Base-by-base conservation (phyloP, 2,113 vertebrate species). In the Saguinus midas region DNA sequence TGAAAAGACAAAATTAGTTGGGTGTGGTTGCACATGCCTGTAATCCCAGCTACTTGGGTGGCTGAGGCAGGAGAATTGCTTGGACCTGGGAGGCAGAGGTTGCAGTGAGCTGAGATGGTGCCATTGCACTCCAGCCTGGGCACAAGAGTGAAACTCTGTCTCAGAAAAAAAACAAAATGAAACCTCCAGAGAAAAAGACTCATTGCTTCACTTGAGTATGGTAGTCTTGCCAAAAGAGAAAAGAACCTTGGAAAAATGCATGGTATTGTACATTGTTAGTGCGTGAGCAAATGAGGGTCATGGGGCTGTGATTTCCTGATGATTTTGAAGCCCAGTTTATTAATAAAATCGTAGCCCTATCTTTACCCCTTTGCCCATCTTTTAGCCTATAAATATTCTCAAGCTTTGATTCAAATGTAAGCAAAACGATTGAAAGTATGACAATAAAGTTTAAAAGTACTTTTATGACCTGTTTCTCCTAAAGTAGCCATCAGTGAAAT, bases 181-280 rank as follows among this genome's bases (percentile, higher is more conserved):
- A 52, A 86, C 93, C 79, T 94, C 89, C 79, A 52, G 94, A 83
- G 87, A 83, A 90, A 96, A 94, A 40, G 73, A 97, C 75, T 78
- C 37, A 27, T n/a, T 45, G 72, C 52, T 93, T 96, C 93, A 29
- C 70, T 83, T 84, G 96, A 93, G 83, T 87, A 76, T 25, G 43
- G 29, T 40, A 17, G 70, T 61, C 89, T 58, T 82, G 85, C 97
- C 93, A 96, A 92, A 89, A 86, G 64, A 91, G 73, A 91, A 88
- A 90, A 72, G 48, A 91, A 61, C 72, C 50, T 87, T 89, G 92
- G 91, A 95, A 94, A 96, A 96, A 91, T 20, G 40, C 64, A 29
- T 13, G n/a, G 81, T 61, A 75, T 20, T 89, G 86, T 79, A 91
- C 82, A 94, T 94, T 88, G 88, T 91, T 97, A 14, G 73, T 57